Percentiles rank a stretch among this genome's conserved stretches.
phyloP scores from a whole-genome alignment of 2,888 invertebrate species.

The Dinocampus coccinellae region DNA sequence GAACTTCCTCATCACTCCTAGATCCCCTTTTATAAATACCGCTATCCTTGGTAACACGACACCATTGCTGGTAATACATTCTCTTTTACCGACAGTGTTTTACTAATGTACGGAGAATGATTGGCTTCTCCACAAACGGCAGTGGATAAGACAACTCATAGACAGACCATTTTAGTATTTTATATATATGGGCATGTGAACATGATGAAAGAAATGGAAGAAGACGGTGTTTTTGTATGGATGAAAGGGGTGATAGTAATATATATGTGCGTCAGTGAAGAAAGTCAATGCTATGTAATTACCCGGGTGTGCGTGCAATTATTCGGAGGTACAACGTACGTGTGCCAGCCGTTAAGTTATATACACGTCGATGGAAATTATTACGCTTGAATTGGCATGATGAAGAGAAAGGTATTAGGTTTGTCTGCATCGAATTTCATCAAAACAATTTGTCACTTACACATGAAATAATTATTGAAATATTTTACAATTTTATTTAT shows the following conservation, averaged over 20 bases:
- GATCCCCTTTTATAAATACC: constrained; percentile 51
- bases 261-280: neutral
- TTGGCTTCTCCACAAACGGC: constrained; percentile 3
- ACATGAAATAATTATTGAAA: neutral
- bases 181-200: neutral
- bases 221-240: constrained; percentile 9
- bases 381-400: constrained; percentile 31
- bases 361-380: constrained; percentile 27
- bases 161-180: neutral
- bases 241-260: neutral
- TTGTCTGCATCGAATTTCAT: neutral
- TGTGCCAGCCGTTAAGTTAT: constrained; percentile 46
- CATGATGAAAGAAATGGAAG: neutral
- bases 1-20: neutral
- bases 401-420: neutral
- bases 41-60: constrained; percentile 52
- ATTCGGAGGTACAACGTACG: constrained; percentile 28
- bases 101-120: neutral
- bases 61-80: constrained; percentile 48
- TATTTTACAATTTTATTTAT: no score
- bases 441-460: neutral
- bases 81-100: constrained; percentile 18
- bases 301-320: constrained; percentile 45
- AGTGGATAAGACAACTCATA: constrained; percentile 27
- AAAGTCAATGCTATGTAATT: constrained; percentile 34